Base-by-base conservation (phyloP, 2,888 invertebrate genomes). In the Dasypolia templi region DNA sequence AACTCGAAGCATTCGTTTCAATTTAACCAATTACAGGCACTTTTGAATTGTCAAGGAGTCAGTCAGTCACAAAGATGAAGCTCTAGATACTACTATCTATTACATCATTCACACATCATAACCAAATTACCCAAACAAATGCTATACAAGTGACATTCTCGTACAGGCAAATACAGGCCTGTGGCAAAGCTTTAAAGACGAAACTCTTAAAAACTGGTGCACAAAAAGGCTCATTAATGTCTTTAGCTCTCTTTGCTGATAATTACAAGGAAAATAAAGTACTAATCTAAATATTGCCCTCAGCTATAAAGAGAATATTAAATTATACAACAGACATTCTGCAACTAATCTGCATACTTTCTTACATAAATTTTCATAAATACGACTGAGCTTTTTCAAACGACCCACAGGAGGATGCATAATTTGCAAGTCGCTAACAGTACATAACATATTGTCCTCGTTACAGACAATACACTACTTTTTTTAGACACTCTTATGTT, bases 401-500 rank as follows among this genome's bases (percentile, higher is more conserved):
- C 71, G 75, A 75, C 76, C 5, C 82, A 68, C 88, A 59, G 42
- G 79, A 73, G 80, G 77, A 62, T 75, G 61, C 73, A 74, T 78
- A 82, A 82, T 80, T 70, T 79, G 79, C 62, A 72, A 75, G 61
- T 77, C 58, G 63, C 83, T 82, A 65, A 79, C 76, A 70, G 82
- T 70, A 79, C 64, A 77, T 79, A 79, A 79, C 68, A 53, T 78
- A 74, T 86, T 89, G 86, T 83, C 86, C 87, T 86, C 84, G 85
- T 89, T 87, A 79, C 76, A 81, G 87, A 86, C 85, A 79, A 84
- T 87, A 83, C 85, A 79, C 76, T 75, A 79, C 68, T 82, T 88
- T 89, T 90, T 89, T 89, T 84, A 85, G 87, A 87, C 87, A 87
- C 81, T 88, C 88, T 90, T 90, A 90, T 91, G 83, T 87, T 82